Percentiles rank a stretch among this genome's conserved stretches.
Evolutionary conservation across 2,113 vertebrate species (phyloP).

Genomic region (Istiophorus platypterus): DNA sequence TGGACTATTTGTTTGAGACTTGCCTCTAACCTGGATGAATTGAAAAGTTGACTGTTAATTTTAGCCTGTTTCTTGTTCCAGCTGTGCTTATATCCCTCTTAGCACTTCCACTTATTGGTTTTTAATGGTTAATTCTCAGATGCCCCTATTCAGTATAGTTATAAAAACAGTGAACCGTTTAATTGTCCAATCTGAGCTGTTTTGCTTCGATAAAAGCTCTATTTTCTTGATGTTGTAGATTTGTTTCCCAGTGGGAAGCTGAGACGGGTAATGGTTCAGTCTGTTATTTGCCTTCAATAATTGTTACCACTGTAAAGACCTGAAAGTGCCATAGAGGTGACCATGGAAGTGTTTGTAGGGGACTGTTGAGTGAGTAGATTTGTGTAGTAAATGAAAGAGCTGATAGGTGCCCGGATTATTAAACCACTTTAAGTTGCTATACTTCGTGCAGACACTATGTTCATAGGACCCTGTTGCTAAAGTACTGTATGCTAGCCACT

Average conservation of each 20-base stretch:
- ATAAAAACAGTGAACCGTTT: constrained; percentile 23
- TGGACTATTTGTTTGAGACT: constrained; percentile 30
- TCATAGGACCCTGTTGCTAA: constrained; percentile 38
- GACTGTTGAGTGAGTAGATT: constrained; percentile 61
- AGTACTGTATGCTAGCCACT: constrained; percentile 37
- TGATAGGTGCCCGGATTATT: constrained; percentile 53
- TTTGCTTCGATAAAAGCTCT: constrained; percentile 29
- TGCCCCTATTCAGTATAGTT: constrained; percentile 19
- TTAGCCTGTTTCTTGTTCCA: constrained; percentile 71
- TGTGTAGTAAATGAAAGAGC: constrained; percentile 52
- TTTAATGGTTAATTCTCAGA: constrained; percentile 40
- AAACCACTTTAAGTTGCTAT: constrained; percentile 66
- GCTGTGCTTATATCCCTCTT: constrained; percentile 72
- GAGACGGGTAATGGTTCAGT: constrained; percentile 73
- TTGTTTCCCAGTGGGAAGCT: constrained; percentile 61
- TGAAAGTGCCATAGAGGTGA: constrained; percentile 80
- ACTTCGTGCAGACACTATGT: constrained; percentile 30
- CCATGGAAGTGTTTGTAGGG: constrained; percentile 69
- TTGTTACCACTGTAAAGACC: constrained; percentile 78
- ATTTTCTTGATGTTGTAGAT: constrained; percentile 44
- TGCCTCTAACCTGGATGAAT: constrained; percentile 46
- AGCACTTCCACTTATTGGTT: constrained; percentile 61
- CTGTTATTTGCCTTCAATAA: constrained; percentile 74
- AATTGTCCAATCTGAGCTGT: constrained; percentile 20
- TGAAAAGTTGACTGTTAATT: constrained; percentile 60